Evolutionary conservation across 2,113 vertebrate genomes (phyloP).

Genomic region (Ariopsis seemanni): DNA sequence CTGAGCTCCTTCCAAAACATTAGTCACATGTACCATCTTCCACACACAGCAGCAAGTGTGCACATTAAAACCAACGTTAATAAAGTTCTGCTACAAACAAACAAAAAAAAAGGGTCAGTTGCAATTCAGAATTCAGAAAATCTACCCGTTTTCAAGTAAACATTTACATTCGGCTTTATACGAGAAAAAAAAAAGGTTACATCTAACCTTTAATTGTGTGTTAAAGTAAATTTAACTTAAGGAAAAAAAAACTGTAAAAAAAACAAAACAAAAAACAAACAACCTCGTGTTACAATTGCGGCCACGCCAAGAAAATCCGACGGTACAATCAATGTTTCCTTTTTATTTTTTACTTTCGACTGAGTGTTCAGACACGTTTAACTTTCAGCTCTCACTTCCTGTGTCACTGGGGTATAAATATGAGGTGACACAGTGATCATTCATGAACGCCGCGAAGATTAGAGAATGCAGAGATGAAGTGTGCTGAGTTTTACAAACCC

Average conservation of each 20-base stretch:
- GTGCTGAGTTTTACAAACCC: not conserved
- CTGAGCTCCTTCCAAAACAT: not conserved
- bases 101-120: not conserved
- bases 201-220: not conserved
- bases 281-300: too few relatives aligned
- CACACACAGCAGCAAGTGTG: not conserved
- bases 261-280: too few relatives aligned
- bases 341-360: too few relatives aligned
- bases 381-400: not conserved
- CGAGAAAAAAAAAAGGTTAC: not conserved
- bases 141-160: not conserved
- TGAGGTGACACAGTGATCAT: not conserved
- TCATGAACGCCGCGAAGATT: not conserved
- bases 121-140: not conserved
- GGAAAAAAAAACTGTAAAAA: too few relatives aligned
- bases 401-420: not conserved
- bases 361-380: not conserved
- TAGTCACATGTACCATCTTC: not conserved
- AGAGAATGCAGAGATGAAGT: not conserved
- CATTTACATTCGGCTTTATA: not conserved
- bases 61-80: not conserved
- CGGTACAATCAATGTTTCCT: too few relatives aligned
- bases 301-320: not conserved
- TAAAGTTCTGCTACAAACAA: not conserved
- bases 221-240: not conserved